Conservation (phyloP, 2,888 invertebrate species). For the Lampropteryx suffumata region DNA sequence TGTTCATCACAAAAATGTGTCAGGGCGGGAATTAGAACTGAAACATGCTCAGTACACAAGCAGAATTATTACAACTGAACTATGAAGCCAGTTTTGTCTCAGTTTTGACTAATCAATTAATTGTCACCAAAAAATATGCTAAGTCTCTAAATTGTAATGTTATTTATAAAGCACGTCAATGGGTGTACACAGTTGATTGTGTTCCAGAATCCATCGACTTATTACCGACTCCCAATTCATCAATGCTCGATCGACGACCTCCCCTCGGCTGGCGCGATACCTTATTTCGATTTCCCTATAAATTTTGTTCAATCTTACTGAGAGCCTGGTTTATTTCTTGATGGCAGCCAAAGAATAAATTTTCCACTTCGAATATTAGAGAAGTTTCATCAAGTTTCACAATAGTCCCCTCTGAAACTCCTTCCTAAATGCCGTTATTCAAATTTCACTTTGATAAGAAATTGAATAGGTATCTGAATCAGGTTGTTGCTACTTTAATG, state of each 20-base stretch:
- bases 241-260: constrained; percentile 51
- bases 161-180: constrained; percentile 25
- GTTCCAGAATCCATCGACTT: constrained; percentile 34
- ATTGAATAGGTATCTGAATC: constrained; percentile 68
- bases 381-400: constrained; percentile 69
- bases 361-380: constrained; percentile 71
- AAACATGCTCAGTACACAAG: too few relatives aligned
- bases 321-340: constrained; percentile 63
- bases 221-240: constrained; percentile 44
- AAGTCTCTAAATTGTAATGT: neutral
- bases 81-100: too few relatives aligned
- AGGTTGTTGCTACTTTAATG: constrained; percentile 58
- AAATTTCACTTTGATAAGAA: constrained; percentile 73
- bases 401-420: constrained; percentile 69
- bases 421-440: constrained; percentile 67
- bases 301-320: constrained; percentile 63
- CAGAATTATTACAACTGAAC: too few relatives aligned
- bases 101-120: too few relatives aligned
- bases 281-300: constrained; percentile 60
- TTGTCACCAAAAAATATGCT: neutral
- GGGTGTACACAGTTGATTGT: constrained; percentile 31
- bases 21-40: too few relatives aligned
- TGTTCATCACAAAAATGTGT: too few relatives aligned
- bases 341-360: constrained; percentile 69
- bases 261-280: constrained; percentile 43